phyloP scores from a whole-genome alignment of 2,888 invertebrate genomes.

The Gastracanthus pulcherrimus region DNA sequence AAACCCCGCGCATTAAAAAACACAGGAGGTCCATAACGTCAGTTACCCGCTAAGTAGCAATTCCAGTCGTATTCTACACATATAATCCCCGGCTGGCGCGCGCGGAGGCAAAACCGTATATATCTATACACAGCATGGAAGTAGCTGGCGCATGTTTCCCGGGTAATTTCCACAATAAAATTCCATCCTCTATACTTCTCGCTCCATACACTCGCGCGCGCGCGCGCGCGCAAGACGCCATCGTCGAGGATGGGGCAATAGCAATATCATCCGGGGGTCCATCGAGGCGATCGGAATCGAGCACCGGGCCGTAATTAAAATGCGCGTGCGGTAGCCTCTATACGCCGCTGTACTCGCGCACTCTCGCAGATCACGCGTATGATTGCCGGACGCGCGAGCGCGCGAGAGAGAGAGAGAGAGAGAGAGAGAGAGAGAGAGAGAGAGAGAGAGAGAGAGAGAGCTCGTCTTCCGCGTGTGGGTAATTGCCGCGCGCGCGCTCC shows the following conservation, averaged over 20 bases:
- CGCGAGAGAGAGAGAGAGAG: too few relatives aligned
- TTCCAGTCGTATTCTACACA: not conserved
- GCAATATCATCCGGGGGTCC: conserved; percentile 8
- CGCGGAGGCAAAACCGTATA: too few relatives aligned
- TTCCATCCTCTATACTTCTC: conserved; percentile 1
- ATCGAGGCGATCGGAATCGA: not conserved
- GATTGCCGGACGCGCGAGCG: conserved; percentile 53
- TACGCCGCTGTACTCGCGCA: too few relatives aligned
- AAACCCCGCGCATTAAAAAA: too few relatives aligned
- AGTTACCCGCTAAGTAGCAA: conserved; percentile 1
- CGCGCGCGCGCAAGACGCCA: not conserved
- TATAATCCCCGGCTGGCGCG: not conserved
- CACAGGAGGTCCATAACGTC: not conserved
- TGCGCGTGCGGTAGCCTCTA: conserved; percentile 58
- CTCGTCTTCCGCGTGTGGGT: conserved; percentile 58
- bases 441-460: too few relatives aligned
- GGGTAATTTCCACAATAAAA: conserved; percentile 48
- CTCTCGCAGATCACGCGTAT: conserved; percentile 56
- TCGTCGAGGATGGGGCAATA: too few relatives aligned
- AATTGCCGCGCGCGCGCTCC: conserved; percentile 45
- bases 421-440: too few relatives aligned
- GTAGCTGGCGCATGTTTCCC: not conserved
- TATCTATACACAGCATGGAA: too few relatives aligned
- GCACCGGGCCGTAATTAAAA: conserved; percentile 56
- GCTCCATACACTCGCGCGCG: not conserved